Evolutionary conservation across 2,888 invertebrate genomes (phyloP), one percentile per base, ranked within the genome.

Genomic region (Drosophila hawaiiensis): DNA sequence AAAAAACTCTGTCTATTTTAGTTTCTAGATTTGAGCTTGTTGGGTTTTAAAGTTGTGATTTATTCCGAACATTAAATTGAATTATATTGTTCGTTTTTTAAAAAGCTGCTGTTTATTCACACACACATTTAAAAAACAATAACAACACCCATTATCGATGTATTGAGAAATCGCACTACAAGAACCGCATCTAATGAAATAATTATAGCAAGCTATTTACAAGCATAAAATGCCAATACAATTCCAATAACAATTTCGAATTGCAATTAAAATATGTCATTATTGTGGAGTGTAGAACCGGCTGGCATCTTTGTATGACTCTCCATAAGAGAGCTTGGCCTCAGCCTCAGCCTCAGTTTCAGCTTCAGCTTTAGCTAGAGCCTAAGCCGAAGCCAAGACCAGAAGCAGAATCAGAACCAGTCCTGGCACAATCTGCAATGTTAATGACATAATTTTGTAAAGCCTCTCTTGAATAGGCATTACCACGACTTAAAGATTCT

Each of bases 401-500:
- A 41, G 49, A 58, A 29, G 33, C 50, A 39, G 53, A 83, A 86
- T 70, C 70, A 73, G 78, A 83, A 86, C 75, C 72, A 73, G 78
- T 77, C 76, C n/a, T 50, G 66, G 71, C 82, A 68, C 89, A 72
- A 82, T 80, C 80, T 70, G 87, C 84, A 86, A 86, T 86, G 86
- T 86, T 86, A 86, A 86, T 86, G 90, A 90, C 86, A 86, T 86
- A 86, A 86, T 86, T 89, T 78, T 78, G 73, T 78, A 83, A 80
- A 82, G 82, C 74, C 75, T 78, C 85, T 83, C 74, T 90, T 90
- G 80, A 90, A 87, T 84, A 80, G 82, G 70, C 79, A 76, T 70
- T 69, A 33, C 54, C 33, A 49, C 47, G 35, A 49, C 50, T 31
- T 47, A 31, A 31, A 52, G 19, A 59, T 31, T 22, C 41, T 43